phyloP scores from a whole-genome alignment of 1,140 invertebrate genomes.

The Papilio helenus region DNA sequence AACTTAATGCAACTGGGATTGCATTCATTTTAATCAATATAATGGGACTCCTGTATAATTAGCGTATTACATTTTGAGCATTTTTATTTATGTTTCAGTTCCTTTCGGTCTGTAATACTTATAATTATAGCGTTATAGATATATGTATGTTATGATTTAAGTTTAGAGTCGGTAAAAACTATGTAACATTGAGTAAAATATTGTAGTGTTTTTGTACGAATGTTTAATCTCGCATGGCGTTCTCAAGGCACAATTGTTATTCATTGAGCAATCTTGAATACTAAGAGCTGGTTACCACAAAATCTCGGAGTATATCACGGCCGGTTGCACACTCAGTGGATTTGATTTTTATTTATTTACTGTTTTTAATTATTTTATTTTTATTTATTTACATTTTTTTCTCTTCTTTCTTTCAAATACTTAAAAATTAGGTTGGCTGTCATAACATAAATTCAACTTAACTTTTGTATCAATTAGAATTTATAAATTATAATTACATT shows the following conservation, averaged over 20 bases:
- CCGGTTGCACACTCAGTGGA: background rate
- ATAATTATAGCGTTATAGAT: background rate
- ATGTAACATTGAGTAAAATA: background rate
- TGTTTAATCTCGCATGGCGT: constrained; percentile 17
- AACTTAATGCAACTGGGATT: background rate
- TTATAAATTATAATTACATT: too few relatives aligned
- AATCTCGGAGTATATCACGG: constrained; percentile 1
- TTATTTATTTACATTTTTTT: background rate
- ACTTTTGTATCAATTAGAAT: background rate
- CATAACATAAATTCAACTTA: background rate
- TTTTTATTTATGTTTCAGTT: too few relatives aligned
- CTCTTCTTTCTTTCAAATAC: background rate
- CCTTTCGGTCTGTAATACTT: background rate
- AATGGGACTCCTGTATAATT: background rate
- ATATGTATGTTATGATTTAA: background rate
- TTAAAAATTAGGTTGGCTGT: too few relatives aligned
- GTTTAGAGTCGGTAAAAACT: too few relatives aligned
- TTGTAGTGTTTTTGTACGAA: background rate
- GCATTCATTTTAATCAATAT: background rate
- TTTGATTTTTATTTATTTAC: background rate
- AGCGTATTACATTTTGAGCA: background rate
- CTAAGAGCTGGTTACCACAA: constrained; percentile 24
- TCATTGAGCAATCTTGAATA: constrained; percentile 29
- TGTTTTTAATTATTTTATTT: too few relatives aligned
- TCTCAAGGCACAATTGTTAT: constrained; percentile 7